Base-by-base conservation (phyloP, 2,888 invertebrate genomes). In the Julus scanicus region DNA sequence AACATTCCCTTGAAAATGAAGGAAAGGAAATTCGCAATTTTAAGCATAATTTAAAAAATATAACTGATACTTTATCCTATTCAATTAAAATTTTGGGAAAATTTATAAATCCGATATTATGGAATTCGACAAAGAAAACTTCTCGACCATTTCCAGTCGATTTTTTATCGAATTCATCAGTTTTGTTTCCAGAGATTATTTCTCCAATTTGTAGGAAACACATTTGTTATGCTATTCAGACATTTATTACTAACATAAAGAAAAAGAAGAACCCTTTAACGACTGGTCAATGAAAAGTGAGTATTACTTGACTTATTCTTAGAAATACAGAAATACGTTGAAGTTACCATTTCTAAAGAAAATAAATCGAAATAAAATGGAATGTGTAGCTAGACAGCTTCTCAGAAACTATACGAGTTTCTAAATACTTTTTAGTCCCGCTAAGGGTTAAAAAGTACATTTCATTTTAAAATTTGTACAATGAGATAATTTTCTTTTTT, bases 111-210 rank as follows among this genome's bases (percentile, higher is more conserved):
- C 1, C 17, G 63, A 63, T 63, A n/a, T 63, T 17, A 5, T 63
- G 63, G 63, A n/a, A n/a, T 17, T 3, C n/a, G 63, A 63, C 6
- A 2, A 63, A 63, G n/a, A n/a, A 63, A 3, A 2, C 1, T n/a
- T 17, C 63, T 0, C 17, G 63, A 63, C 11, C 17, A n/a, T n/a
- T 63, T 63, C n/a, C n/a, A 1, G n/a, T 63, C 2, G n/a, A 63
- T 13, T n/a, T 63, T n/a, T 1, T 63, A 15, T 15, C 63, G 3
- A 63, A 63, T n/a, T 63, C 63, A n/a, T 5, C 2, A 63, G n/a
- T 63, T n/a, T n/a, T 63, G 17, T 63, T 63, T 63, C 63, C 63
- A 5, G 63, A 63, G 63, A 63, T n/a, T n/a, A n/a, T 63, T 63
- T 63, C 63, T 63, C n/a, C 11, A 17, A 63, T 3, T 63, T 63